Evolutionary conservation across 2,888 invertebrate species (phyloP), one percentile per base, ranked within the genome.

Genomic region (Drosophila merina): DNA sequence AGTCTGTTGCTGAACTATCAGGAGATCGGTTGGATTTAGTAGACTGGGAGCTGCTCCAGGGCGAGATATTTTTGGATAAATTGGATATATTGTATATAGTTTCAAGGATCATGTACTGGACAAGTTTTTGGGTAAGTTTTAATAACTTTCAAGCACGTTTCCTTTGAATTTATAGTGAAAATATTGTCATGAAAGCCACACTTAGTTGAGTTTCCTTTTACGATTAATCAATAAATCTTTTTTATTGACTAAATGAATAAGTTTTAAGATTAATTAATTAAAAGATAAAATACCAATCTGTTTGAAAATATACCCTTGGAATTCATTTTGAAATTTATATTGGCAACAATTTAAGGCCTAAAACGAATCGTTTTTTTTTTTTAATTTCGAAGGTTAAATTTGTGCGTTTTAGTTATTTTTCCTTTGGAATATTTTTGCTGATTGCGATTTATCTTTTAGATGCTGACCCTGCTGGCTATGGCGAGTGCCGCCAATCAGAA

Each of bases 1-100:
- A 82, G 82, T 82, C 75, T 72, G 67, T 77, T 63, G 71, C 54
- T 67, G 75, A 82, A 63, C 69, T 50, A 82, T 57, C 71, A 63
- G 79, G 87, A 70, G 69, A 52, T 60, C 77, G 75, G 58, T 55
- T 49, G 57, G 12, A 56, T 58, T 42, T 42, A 2, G 36, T 44
- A 26, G 42, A 38, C 52, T 38, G 44, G 48, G 56, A 51, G n/a
- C 45, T 45, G 30, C 28, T 30, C 36, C 40, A 28, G 33, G 47
- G 47, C 20, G 33, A 63, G 20, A 51, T 38, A n/a, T 38, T 28
- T 28, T 6, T 28, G 28, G 28, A 28, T 28, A 28, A 1, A 12
- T 50, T 47, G 7, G 33, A 36, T 25, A 50, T 6, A 3, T 10
- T 28, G 44, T 14, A 36, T 9, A 44, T 4, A 42, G 9, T 2